phyloP scores from a whole-genome alignment of 1,140 invertebrate genomes.

The Steinernema khuongi region DNA sequence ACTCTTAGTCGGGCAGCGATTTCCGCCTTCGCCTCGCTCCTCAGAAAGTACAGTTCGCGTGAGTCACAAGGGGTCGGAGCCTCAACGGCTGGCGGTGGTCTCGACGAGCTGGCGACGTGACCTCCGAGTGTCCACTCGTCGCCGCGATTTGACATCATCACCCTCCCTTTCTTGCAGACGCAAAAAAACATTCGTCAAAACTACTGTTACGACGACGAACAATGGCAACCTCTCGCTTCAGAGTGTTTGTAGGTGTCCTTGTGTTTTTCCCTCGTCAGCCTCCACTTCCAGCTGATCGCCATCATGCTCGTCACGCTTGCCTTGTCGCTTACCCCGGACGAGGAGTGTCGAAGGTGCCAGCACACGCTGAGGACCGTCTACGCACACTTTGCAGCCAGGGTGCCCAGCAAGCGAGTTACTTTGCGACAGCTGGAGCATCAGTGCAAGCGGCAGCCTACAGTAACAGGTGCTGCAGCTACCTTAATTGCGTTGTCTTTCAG shows the following conservation, averaged over 20 bases:
- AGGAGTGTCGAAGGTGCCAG: constrained; percentile 30
- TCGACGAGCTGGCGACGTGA: no score
- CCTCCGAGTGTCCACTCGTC: not conserved
- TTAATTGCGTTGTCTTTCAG: constrained; percentile 11
- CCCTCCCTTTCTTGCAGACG: no score
- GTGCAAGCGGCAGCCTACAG: constrained; percentile 28
- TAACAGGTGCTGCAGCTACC: not conserved
- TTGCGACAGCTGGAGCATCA: constrained; percentile 29
- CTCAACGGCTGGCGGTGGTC: no score
- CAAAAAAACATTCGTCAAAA: not conserved
- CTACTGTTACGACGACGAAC: no score
- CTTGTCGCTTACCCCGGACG: constrained; percentile 18
- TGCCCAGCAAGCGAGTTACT: constrained; percentile 17
- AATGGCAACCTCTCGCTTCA: no score
- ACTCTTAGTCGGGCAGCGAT: not conserved
- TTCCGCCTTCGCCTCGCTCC: not conserved
- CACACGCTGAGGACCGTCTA: constrained; percentile 25
- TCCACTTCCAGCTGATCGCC: not conserved
- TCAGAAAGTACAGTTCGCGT: not conserved
- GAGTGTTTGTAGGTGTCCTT: not conserved
- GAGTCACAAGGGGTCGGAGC: no score
- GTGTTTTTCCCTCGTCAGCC: not conserved
- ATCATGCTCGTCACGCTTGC: not conserved
- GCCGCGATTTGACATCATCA: no score
- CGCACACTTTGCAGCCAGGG: constrained; percentile 25